These are phyloP conservation scores for Paragorgia papillata DNA, from an alignment of 92 coral and sea anemone genomes.

Conservation along the genomic window DNA sequence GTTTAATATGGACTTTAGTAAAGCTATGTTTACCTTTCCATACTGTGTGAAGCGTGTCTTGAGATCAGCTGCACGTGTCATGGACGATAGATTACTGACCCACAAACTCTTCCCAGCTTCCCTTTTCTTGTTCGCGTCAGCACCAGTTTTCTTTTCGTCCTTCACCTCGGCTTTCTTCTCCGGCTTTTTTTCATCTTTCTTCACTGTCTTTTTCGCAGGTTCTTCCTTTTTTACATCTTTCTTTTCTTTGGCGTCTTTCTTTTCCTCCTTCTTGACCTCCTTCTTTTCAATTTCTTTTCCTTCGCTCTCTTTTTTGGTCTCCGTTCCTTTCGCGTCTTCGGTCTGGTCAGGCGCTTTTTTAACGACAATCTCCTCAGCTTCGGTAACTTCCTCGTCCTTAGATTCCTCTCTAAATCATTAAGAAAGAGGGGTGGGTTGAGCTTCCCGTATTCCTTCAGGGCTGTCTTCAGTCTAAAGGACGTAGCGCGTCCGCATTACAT, in stretches of 20 bases:
- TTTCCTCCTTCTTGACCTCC: slow-evolving; percentile 23
- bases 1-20: too few relatives aligned
- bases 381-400: slow-evolving; percentile 12
- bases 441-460: too few relatives aligned
- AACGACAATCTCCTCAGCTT: neutral
- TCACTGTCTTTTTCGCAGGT: slow-evolving; percentile 27
- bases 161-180: slow-evolving; percentile 59
- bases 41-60: slow-evolving; percentile 97
- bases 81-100: slow-evolving; percentile 96
- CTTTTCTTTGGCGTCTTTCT: slow-evolving; percentile 24
- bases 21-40: slow-evolving; percentile 83
- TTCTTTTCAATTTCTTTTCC: slow-evolving; percentile 11
- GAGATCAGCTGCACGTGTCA: slow-evolving; percentile 97
- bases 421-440: too few relatives aligned
- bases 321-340: slow-evolving; percentile 5
- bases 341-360: slow-evolving; percentile 20
- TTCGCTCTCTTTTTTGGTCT: neutral
- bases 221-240: slow-evolving; percentile 39
- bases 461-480: too few relatives aligned
- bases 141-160: slow-evolving; percentile 40
- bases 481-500: too few relatives aligned
- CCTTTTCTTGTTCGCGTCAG: slow-evolving; percentile 66
- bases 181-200: slow-evolving; percentile 48
- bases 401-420: neutral
- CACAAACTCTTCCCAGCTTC: slow-evolving; percentile 94